Conservation (phyloP, 2,113 vertebrate species). For the Girardinichthys multiradiatus region DNA sequence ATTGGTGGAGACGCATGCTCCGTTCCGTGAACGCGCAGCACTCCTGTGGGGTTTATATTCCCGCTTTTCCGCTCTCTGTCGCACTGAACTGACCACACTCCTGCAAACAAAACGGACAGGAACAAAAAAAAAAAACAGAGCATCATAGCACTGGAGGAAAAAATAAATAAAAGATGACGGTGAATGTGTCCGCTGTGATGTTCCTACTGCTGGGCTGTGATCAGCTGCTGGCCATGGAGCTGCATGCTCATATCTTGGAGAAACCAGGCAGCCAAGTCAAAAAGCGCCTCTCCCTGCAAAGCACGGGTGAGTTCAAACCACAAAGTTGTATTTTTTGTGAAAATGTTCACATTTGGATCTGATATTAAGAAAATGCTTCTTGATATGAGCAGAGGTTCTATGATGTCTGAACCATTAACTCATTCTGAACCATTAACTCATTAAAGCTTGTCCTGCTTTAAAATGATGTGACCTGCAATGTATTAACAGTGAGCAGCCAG, state of each 20-base stretch:
- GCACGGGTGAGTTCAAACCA: constrained; percentile 83
- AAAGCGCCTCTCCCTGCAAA: constrained; percentile 87
- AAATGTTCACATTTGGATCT: neutral
- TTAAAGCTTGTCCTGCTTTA: neutral
- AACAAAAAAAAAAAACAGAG: accelerated
- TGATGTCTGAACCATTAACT: neutral
- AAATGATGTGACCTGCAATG: neutral
- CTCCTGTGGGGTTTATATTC: constrained; percentile 26
- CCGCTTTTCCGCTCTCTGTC: constrained; percentile 11
- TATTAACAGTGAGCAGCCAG: neutral
- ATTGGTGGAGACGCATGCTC: constrained; percentile 55
- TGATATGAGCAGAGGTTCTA: too few relatives aligned
- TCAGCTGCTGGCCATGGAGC: constrained; percentile 73
- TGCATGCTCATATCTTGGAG: constrained; percentile 79
- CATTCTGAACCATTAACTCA: neutral
- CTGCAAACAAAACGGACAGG: neutral
- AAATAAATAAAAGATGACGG: constrained; percentile 52
- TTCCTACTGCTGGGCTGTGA: constrained; percentile 76
- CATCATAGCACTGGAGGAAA: neutral
- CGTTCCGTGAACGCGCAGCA: constrained; percentile 47
- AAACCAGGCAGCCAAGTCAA: constrained; percentile 76
- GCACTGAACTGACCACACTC: neutral
- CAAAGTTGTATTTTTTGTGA: neutral
- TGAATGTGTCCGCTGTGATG: constrained; percentile 68
- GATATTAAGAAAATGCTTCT: neutral